Base-by-base conservation (phyloP, 2,888 invertebrate species). In the Phyto melanocephala region DNA sequence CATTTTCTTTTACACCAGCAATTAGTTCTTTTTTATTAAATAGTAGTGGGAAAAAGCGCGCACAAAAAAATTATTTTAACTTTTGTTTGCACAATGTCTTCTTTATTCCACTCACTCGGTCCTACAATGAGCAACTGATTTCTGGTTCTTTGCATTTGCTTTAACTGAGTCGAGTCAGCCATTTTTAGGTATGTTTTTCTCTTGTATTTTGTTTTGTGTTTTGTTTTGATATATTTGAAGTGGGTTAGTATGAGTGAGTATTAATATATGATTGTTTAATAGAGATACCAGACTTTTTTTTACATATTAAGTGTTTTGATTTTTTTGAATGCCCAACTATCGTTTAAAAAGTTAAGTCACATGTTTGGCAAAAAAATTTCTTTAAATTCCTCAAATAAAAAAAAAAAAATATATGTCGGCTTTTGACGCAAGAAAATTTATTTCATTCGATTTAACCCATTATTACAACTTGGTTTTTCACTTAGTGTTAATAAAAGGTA, bases 81-180 rank as follows among this genome's bases (percentile, higher is more conserved):
- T 6, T 24, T 45, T 22, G 1, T 68, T 50, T 10, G 1, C 17
- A 22, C 42, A 58, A 17, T 28, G n/a, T n/a, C n/a, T 81, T 56
- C 80, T 58, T 58, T 60, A 82, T 58, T 85, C 84, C 86, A 87
- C 87, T 87, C 87, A 87, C 86, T 85, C 85, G 84, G 86, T 84
- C 83, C 84, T 83, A 76, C 86, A 86, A 85, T 86, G 85, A 86
- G 86, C 85, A 84, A 87, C 87, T 87, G 85, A 87, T 22, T 67
- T 63, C 63, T 15, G 24, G 47, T 62, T 45, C 13, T 13, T 40
- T 37, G 68, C 42, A 13, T 72, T 78, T 63, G 71, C 24, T 76
- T 63, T 37, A 54, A 40, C 56, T 77, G 82, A 82, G 84, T 85
- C 76, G 85, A 85, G 83, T 84, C 80, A 71, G 84, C 84, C 83